Evolutionary conservation across 1,140 invertebrate species (phyloP).

Genomic region (Drosophila mojavensis): DNA sequence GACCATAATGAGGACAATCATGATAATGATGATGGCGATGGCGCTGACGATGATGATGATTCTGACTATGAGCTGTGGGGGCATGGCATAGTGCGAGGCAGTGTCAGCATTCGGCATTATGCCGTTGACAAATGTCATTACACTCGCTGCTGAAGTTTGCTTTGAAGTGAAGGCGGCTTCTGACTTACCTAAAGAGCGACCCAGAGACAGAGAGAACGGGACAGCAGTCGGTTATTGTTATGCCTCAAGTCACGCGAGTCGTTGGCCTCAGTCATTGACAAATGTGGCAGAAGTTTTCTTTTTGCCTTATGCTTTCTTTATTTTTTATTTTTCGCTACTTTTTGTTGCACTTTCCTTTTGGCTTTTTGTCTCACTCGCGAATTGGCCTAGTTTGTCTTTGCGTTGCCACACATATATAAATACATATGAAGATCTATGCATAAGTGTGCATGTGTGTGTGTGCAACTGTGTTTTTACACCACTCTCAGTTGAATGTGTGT

Average conservation of each 20-base stretch:
- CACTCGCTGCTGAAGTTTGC: slow-evolving; percentile 65
- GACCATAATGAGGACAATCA: slow-evolving; percentile 64
- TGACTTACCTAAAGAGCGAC: slow-evolving; percentile 39
- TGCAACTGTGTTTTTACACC: not conserved
- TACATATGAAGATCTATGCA: not conserved
- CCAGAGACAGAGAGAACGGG: not conserved
- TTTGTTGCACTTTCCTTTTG: slow-evolving; percentile 46
- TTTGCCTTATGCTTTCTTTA: slow-evolving; percentile 42
- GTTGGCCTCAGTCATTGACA: slow-evolving; percentile 68
- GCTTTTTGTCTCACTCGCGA: slow-evolving; percentile 45
- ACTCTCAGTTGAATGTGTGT: not conserved
- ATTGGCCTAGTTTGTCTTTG: slow-evolving; percentile 77
- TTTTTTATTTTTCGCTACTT: slow-evolving; percentile 37
- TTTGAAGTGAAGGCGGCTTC: slow-evolving; percentile 56
- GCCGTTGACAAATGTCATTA: slow-evolving; percentile 78
- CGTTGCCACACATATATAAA: slow-evolving; percentile 18
- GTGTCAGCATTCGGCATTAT: slow-evolving; percentile 66
- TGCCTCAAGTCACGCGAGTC: slow-evolving; percentile 66
- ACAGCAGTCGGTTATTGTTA: slow-evolving; percentile 27
- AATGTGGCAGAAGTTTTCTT: slow-evolving; percentile 62
- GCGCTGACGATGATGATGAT: slow-evolving; percentile 45
- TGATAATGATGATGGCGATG: slow-evolving; percentile 50
- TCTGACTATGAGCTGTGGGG: not conserved
- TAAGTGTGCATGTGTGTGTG: not conserved
- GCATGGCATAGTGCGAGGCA: slow-evolving; percentile 9